Conservation (phyloP, 2,888 invertebrate species). For the Epirrhoe tristata region DNA sequence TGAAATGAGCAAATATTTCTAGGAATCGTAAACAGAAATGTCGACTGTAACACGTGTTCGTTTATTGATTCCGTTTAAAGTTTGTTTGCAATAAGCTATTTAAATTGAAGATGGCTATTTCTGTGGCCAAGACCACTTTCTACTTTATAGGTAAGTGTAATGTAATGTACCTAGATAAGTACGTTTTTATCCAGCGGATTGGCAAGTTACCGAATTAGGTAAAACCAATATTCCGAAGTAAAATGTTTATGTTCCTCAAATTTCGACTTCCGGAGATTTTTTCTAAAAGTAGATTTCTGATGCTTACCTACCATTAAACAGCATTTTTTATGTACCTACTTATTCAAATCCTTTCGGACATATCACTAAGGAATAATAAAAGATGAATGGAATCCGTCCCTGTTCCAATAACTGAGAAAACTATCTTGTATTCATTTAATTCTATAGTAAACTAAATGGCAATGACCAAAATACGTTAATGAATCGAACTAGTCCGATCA, state of each 20-base stretch:
- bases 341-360: too few relatives aligned
- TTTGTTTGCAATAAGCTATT: slow-evolving; percentile 1
- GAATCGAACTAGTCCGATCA: too few relatives aligned
- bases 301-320: too few relatives aligned
- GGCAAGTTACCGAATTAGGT: too few relatives aligned
- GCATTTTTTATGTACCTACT: too few relatives aligned
- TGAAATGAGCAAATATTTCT: slow-evolving; percentile 39
- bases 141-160: neutral
- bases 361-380: too few relatives aligned
- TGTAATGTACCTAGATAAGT: neutral
- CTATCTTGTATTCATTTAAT: slow-evolving; percentile 11
- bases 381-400: slow-evolving; percentile 18
- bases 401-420: slow-evolving; percentile 24
- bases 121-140: neutral
- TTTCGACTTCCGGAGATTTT: too few relatives aligned
- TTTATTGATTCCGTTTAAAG: slow-evolving; percentile 51
- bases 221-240: neutral
- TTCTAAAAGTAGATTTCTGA: too few relatives aligned
- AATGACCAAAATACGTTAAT: neutral
- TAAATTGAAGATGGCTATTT: slow-evolving; percentile 1
- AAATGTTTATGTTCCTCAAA: too few relatives aligned
- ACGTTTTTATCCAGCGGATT: neutral
- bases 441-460: slow-evolving; percentile 6
- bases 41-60: slow-evolving; percentile 46
- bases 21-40: slow-evolving; percentile 46